Evolutionary conservation across 2,888 invertebrate genomes (phyloP).

Genomic region (Hydroisotoma schaefferi): DNA sequence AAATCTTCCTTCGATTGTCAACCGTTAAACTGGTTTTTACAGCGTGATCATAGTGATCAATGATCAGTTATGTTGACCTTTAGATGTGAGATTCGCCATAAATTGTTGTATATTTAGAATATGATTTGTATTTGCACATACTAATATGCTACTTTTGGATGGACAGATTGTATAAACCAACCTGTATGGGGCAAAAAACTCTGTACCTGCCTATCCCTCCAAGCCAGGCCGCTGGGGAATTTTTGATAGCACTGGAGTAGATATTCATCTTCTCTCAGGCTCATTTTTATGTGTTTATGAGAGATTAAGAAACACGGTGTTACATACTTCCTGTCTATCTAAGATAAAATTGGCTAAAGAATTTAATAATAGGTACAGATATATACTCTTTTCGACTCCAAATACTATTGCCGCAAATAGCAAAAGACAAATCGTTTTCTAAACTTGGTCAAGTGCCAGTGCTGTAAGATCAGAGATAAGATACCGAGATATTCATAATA

Average conservation of each 20-base stretch:
- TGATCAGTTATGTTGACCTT: too few species aligned
- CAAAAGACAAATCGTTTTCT: constrained; percentile 7
- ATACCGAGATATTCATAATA: too few species aligned
- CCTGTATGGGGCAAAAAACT: neutral
- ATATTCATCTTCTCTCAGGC: neutral
- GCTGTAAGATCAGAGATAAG: neutral
- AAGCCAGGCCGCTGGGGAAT: constrained; percentile 1
- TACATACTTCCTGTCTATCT: neutral
- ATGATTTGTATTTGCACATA: too few species aligned
- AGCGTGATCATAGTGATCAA: too few species aligned
- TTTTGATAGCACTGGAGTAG: constrained; percentile 1
- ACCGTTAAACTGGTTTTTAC: too few species aligned
- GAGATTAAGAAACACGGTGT: neutral
- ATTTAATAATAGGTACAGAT: neutral
- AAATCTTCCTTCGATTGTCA: too few species aligned
- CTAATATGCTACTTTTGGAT: too few species aligned
- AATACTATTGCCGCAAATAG: neutral
- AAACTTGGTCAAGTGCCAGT: neutral
- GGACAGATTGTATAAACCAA: neutral
- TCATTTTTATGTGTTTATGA: neutral
- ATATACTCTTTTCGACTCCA: neutral
- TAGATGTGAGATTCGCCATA: too few species aligned
- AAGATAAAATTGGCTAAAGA: too few species aligned
- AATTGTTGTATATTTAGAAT: too few species aligned
- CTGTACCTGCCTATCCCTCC: constrained; percentile 6